Conservation (phyloP, 2,888 invertebrate genomes). For the Pyrochroa serraticornis region DNA sequence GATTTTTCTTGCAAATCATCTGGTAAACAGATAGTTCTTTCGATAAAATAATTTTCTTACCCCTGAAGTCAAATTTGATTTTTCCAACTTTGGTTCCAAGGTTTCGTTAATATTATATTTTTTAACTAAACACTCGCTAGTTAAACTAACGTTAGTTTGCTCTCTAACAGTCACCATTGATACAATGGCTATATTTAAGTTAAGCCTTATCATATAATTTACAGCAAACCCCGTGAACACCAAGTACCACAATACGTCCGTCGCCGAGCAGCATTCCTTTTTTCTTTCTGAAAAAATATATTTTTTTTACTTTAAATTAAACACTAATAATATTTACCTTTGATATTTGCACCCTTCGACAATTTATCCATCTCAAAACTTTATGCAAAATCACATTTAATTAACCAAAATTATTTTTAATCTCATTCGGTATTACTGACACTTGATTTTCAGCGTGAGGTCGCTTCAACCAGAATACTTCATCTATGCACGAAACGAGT, state of each 20-base stretch:
- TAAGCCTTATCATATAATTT: constrained; percentile 72
- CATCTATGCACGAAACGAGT: too few species aligned
- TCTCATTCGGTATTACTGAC: too few species aligned
- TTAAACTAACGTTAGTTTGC: constrained; percentile 5
- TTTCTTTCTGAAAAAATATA: constrained; percentile 10
- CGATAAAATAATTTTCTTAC: too few species aligned
- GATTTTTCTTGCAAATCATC: too few species aligned
- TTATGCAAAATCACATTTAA: not conserved
- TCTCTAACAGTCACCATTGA: constrained; percentile 62
- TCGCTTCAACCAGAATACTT: too few species aligned
- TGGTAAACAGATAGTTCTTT: too few species aligned
- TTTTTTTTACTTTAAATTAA: not conserved
- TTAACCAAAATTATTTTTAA: not conserved
- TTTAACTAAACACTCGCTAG: constrained; percentile 37
- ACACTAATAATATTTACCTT: not conserved
- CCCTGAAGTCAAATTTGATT: too few species aligned
- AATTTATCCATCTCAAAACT: not conserved
- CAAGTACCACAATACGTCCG: constrained; percentile 66
- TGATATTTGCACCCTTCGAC: not conserved
- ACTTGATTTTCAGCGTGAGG: not conserved
- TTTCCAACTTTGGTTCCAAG: too few species aligned
- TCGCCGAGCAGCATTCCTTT: constrained; percentile 44
- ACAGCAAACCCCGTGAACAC: constrained; percentile 70
- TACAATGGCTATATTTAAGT: constrained; percentile 72
- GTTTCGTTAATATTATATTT: not conserved